Base-by-base conservation (phyloP, 2,113 vertebrate species). In the Rhabdomys dilectus region DNA sequence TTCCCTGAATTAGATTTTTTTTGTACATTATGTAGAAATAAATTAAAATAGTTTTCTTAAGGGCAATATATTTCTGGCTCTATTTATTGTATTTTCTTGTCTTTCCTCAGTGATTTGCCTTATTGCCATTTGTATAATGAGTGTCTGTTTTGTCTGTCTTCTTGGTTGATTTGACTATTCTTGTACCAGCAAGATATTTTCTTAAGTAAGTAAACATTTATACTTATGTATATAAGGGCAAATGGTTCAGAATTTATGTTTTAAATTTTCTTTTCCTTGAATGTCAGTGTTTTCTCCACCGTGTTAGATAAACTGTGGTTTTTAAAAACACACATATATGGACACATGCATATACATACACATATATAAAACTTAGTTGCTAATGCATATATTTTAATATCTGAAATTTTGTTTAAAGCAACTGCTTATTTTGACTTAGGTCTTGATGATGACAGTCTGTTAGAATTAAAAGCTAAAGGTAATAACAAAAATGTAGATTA, bases 21-120 rank as follows among this genome's bases (percentile, higher is more conserved):
- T 78, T 87, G 7, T 75, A n/a, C n/a, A 29, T 56, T 96, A 34
- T 87, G 15, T 82, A 10, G 53, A 86, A 48, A 82, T 90, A 24
- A 88, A 36, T 76, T 90, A 75, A 45, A 75, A 68, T 80, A 81
- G n/a, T 86, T 90, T 97, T 94, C 56, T 87, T 62, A 86, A 90
- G 3, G 8, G 42, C 51, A 56, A 70, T 7, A 70, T 9, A 88
- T 90, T 85, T 92, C 24, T 15, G 60, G 29, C 36, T 76, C 39
- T 8, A 31, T 92, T 87, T 90, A 39, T 15, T 93, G 3, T 75
- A 51, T 81, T 48, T 48, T 95, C 11, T 85, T 89, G 11, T 82
- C 29, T 88, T 94, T 75, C 29, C 17, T 86, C 11, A 75, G 92
- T 77, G 75, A 90, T 82, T 84, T 96, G 7, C 31, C 2, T 16